phyloP scores from a whole-genome alignment of 37 sponge, comb jelly and placozoan species.

The Diacarnus erythraeanus region DNA sequence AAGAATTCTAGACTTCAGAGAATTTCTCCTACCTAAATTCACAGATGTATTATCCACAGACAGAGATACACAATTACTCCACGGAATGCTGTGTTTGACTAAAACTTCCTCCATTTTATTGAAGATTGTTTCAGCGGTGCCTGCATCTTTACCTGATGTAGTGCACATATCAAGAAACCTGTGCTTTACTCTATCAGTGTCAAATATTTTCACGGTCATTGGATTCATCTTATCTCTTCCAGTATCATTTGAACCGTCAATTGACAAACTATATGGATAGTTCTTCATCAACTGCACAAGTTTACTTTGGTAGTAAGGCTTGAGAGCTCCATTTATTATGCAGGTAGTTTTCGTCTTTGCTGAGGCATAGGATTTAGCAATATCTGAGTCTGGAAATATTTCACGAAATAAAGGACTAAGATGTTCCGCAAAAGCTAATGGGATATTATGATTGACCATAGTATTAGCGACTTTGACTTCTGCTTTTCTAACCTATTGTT shows the following conservation, averaged over 20 bases:
- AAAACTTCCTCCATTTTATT: slow-evolving; percentile 35
- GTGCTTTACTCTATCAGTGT: too few species aligned
- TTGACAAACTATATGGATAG: too few species aligned
- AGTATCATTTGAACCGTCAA: too few species aligned
- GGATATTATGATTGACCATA: slow-evolving; percentile 22
- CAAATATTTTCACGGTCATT: too few species aligned
- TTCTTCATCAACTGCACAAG: too few species aligned
- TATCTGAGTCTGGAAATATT: slow-evolving; percentile 27
- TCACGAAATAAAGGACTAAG: too few species aligned
- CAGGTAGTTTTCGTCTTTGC: slow-evolving; percentile 51
- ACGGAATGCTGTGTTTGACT: too few species aligned
- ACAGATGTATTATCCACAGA: slow-evolving; percentile 22
- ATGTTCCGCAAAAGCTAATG: too few species aligned
- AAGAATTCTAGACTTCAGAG: not conserved
- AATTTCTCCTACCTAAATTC: not conserved
- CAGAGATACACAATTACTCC: slow-evolving; percentile 44
- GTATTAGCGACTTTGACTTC: slow-evolving; percentile 47
- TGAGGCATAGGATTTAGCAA: slow-evolving; percentile 41
- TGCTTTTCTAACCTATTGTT: slow-evolving; percentile 34
- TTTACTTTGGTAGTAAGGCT: slow-evolving; percentile 1
- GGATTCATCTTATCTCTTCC: too few species aligned
- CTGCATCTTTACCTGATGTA: slow-evolving; percentile 5
- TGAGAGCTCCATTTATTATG: slow-evolving; percentile 50
- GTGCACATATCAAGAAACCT: not conserved
- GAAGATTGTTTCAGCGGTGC: slow-evolving; percentile 46